Base-by-base conservation (phyloP, 2,113 vertebrate genomes). In the Anser brachyrhynchus region DNA sequence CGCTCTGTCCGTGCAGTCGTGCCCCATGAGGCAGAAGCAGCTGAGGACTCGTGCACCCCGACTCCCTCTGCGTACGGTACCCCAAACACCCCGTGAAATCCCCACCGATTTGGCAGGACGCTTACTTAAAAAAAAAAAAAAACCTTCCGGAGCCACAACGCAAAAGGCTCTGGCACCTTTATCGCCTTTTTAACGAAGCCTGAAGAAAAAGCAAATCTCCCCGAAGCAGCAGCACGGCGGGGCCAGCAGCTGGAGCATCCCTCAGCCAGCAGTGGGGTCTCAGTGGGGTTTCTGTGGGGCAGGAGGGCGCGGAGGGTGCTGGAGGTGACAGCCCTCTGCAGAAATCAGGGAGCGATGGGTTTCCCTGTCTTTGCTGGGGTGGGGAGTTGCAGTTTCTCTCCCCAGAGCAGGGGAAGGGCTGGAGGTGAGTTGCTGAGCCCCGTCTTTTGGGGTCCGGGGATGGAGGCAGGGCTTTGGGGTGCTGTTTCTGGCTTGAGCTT, bases 1-100 rank as follows among this genome's bases (percentile, higher is more conserved):
- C 0, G 0, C 49, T 54, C 62, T 69, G 37, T 44, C 26, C 33
- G n/a, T 0, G 3, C 1, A 2, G 29, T 74, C 28, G 54, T 49
- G 35, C 3, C 0, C 65, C 7, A 13, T 2, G 23, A 25, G 23
- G 54, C 44, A 33, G 77, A 37, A 43, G 37, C n/a, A n/a, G 6
- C 7, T 39, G 52, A 21, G 25, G 43, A 17, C 3, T 44, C 16
- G 43, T 44, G 43, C 43, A 18, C 43, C 43, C 43, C 43, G 7
- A 17, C 43, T 18, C 43, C 16, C 17, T 44, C 43, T 18, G 43
- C 16, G 43, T 44, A 44, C 16, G 43, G 43, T 44, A 7, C 43
- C 43, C 43, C 43, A 18, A 44, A 6, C 43, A 2, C 43, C 7
- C 81, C 5, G 6, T 72, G 65, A 86, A 83, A 19, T 29, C 52